Evolutionary conservation across 1,140 invertebrate species (phyloP).

Genomic region (Drosophila fuyamai): DNA sequence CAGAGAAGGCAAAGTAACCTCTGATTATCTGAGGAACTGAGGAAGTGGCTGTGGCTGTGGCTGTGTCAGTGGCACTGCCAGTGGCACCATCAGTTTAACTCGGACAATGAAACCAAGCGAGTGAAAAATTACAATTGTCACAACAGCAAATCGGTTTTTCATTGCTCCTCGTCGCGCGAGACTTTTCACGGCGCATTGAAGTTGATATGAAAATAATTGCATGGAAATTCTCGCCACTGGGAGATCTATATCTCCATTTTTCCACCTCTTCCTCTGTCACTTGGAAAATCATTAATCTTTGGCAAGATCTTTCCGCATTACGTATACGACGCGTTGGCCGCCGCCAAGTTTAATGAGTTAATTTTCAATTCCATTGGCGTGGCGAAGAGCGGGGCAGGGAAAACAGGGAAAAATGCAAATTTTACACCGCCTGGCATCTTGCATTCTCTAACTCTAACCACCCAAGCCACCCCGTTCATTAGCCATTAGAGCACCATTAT

Average conservation of each 20-base stretch:
- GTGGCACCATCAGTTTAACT: constrained; percentile 45
- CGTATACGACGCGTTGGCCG: constrained; percentile 53
- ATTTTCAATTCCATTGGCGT: constrained; percentile 76
- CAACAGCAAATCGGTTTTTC: constrained; percentile 80
- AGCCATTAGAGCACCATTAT: constrained; percentile 79
- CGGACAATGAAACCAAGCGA: constrained; percentile 71
- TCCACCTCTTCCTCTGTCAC: constrained; percentile 3
- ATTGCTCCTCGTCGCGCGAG: constrained; percentile 49
- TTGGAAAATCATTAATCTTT: constrained; percentile 40
- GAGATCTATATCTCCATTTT: constrained; percentile 23
- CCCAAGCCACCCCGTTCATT: constrained; percentile 46
- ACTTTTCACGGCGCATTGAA: constrained; percentile 76
- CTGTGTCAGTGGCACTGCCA: constrained; percentile 17
- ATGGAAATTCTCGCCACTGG: constrained; percentile 64
- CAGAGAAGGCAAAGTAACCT: constrained; percentile 38
- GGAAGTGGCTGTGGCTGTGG: constrained; percentile 29
- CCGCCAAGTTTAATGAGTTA: constrained; percentile 70
- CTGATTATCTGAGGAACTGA: constrained; percentile 40
- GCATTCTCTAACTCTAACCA: constrained; percentile 5
- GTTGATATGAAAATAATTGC: constrained; percentile 79
- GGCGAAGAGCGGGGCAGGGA: constrained; percentile 24
- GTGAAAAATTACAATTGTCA: constrained; percentile 83
- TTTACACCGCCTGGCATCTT: constrained; percentile 42
- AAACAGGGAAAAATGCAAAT: constrained; percentile 71
- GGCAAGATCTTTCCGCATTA: constrained; percentile 34